Evolutionary conservation across 2,888 invertebrate genomes (phyloP), one percentile per base, ranked within the genome.

Genomic region (Drosophila birchii): DNA sequence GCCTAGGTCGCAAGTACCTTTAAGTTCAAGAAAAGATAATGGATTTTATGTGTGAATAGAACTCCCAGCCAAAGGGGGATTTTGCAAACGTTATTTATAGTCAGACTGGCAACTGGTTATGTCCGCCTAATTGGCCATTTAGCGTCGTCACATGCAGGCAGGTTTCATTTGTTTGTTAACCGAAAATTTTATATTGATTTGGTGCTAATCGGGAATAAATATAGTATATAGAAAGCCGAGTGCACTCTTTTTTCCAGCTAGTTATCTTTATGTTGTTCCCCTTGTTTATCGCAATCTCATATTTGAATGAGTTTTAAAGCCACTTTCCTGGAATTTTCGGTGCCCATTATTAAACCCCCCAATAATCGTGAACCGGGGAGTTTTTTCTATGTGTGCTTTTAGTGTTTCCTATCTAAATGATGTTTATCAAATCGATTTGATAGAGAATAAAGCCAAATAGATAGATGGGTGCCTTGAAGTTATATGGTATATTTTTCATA

Each of bases 251-350:
- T 39, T 26, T 20, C 41, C 20, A 44, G 16, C 9, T 14, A 5
- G 16, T 26, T 57, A 61, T 61, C 60, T 38, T n/a, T 34, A 20
- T 34, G 51, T 34, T 11, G 34, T 51, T 39, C 14, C 18, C 53
- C 38, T 45, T 9, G 32, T 18, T 47, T 68, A 58, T 47, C 44
- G 14, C 43, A 9, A 34, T 16, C n/a, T 39, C 64, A 53, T 74
- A 79, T 70, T 9, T 79, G 57, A 71, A 84, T 76, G 61, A 47
- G 61, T 64, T 70, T 64, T 45, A 81, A 62, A 76, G 64, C 54
- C 29, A 49, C 47, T 86, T 86, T 86, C 76, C 47, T 49, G 71
- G 85, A 71, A 86, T 84, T 78, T 86, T 73, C 79, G 81, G 73
- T 29, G 53, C 53, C 26, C 43, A 16, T 9, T n/a, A 12, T 26